phyloP scores from a whole-genome alignment of 2,797 vertebrate species.

The Rhabdomys pumilio region DNA sequence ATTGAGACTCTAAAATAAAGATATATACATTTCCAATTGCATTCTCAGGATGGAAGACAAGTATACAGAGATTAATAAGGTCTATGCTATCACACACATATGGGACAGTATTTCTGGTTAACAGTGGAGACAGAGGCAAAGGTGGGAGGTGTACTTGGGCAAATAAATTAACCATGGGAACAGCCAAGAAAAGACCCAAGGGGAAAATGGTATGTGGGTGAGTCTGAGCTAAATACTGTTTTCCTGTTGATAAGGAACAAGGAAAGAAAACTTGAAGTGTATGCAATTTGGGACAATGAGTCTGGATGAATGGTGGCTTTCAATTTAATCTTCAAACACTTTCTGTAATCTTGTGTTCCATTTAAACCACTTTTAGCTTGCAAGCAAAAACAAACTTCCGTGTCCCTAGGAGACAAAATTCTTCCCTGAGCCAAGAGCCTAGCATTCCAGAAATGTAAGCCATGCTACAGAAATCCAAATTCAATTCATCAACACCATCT shows the following conservation, averaged over 20 bases:
- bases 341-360: conserved; percentile 60
- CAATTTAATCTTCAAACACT: conserved; percentile 64
- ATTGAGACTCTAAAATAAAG: neutral
- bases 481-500: conserved; percentile 79
- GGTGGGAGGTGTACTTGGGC: neutral
- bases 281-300: neutral
- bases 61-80: neutral
- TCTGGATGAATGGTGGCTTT: conserved; percentile 56
- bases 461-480: conserved; percentile 76
- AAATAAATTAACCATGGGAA: neutral
- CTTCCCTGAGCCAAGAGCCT: conserved; percentile 71
- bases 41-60: neutral
- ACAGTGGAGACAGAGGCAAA: conserved; percentile 3
- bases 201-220: neutral
- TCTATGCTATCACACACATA: neutral
- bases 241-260: neutral
- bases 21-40: neutral
- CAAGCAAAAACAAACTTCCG: conserved; percentile 70
- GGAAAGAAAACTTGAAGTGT: neutral
- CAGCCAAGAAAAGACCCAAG: neutral
- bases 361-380: conserved; percentile 68
- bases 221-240: neutral
- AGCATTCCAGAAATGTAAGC: conserved; percentile 75
- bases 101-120: neutral
- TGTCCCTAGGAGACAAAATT: conserved; percentile 64